A percentile compares a stretch with the other conserved stretches of the same genome.
Evolutionary conservation across 2,113 vertebrate genomes (phyloP).

Genomic region (Coregonus clupeaformis): DNA sequence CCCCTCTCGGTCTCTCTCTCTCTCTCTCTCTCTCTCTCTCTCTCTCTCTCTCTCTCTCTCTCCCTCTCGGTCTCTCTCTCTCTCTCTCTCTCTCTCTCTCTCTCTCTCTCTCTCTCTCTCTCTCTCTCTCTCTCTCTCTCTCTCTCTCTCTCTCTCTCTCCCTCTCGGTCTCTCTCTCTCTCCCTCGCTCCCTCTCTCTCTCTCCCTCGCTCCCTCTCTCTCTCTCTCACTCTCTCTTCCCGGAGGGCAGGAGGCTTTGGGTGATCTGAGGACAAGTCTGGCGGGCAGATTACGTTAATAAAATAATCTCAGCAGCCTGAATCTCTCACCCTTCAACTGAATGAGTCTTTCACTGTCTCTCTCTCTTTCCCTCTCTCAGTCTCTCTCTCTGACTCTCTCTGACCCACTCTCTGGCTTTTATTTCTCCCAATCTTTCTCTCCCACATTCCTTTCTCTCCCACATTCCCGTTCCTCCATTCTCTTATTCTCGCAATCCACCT

Average conservation of each 20-base stretch:
- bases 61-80: background rate
- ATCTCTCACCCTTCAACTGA: background rate
- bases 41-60: too few relatives aligned
- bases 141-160: too few relatives aligned
- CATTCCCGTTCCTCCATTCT: background rate
- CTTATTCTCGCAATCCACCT: background rate
- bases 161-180: too few relatives aligned
- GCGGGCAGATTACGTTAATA: slow-evolving; percentile 31
- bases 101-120: background rate
- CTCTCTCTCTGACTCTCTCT: background rate
- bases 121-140: too few relatives aligned
- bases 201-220: background rate
- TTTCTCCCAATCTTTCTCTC: background rate
- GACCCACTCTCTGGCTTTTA: background rate
- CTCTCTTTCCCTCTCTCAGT: background rate
- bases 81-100: background rate
- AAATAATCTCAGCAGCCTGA: slow-evolving; percentile 10
- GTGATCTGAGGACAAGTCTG: background rate
- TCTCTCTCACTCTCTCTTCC: background rate
- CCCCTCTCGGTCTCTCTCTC: background rate
- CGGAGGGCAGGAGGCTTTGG: too few relatives aligned
- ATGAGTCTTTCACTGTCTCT: background rate
- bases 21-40: too few relatives aligned
- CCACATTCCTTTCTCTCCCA: too few relatives aligned
- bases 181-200: background rate